A percentile compares a stretch with the other conserved stretches of the same genome.
phyloP scores from a whole-genome alignment of 1,140 invertebrate species.

The Holotrichia oblita region DNA sequence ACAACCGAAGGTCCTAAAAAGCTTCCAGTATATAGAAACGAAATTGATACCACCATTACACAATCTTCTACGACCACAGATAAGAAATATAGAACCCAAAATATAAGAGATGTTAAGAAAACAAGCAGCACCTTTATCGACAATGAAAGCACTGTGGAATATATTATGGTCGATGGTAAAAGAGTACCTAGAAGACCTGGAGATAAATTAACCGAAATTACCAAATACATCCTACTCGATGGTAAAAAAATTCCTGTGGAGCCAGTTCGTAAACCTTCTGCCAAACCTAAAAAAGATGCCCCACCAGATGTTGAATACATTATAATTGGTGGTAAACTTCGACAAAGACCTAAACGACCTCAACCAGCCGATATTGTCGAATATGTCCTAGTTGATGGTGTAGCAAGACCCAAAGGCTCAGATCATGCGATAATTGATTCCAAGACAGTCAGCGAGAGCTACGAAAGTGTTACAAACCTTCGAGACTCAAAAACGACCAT shows the following conservation, averaged over 20 bases:
- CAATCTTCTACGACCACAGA: conserved; percentile 52
- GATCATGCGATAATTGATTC: neutral
- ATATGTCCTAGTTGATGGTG: neutral
- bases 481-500: neutral
- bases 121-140: neutral
- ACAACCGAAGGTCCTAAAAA: conserved; percentile 1
- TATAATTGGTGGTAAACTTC: conserved; percentile 42
- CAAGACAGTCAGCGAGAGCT: neutral
- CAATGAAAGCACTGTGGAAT: conserved; percentile 1
- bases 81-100: conserved; percentile 61
- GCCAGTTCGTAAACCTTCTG: neutral
- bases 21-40: neutral
- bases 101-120: conserved; percentile 59
- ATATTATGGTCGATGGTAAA: neutral
- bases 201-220: neutral
- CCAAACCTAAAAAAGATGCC: neutral
- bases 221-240: neutral
- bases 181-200: neutral
- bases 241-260: neutral
- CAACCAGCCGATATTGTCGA: neutral
- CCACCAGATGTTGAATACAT: neutral
- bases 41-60: neutral
- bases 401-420: neutral
- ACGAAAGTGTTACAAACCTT: neutral
- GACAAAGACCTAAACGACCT: conserved; percentile 40